Percentiles rank a stretch among this genome's conserved stretches.
Evolutionary conservation across 2,888 invertebrate genomes (phyloP).

Genomic region (Orthosia incerta): DNA sequence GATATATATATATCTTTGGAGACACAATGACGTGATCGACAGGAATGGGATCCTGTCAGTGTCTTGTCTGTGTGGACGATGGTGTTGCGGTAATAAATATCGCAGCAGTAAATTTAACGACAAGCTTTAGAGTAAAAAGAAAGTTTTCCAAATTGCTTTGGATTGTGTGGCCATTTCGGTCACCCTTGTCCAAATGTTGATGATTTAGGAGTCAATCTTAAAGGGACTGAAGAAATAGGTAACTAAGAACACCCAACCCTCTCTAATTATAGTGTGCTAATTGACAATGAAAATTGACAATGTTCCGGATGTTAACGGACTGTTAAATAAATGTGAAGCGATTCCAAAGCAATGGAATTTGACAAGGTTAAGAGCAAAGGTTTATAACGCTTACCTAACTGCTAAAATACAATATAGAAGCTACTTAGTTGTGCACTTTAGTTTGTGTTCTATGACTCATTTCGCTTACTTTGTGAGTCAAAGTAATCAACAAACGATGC

Average conservation of each 20-base stretch:
- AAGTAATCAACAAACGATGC: constrained; percentile 65
- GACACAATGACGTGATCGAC: not conserved
- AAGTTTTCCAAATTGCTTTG: not conserved
- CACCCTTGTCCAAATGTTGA: not conserved
- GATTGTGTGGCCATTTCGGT: not conserved
- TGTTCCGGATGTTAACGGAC: not conserved
- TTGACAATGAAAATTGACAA: too few relatives aligned
- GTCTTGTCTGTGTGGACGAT: too few relatives aligned
- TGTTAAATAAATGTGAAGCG: not conserved
- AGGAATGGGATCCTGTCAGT: not conserved
- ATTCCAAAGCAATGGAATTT: not conserved
- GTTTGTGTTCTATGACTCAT: constrained; percentile 26
- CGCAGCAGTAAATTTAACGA: not conserved
- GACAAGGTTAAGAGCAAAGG: constrained; percentile 5
- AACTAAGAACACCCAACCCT: not conserved
- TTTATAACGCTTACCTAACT: not conserved
- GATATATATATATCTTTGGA: too few relatives aligned
- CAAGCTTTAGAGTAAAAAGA: not conserved
- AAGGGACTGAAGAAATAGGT: not conserved
- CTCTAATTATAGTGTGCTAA: not conserved
- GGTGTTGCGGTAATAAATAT: not conserved
- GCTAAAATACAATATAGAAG: constrained; percentile 5
- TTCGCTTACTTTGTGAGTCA: constrained; percentile 33
- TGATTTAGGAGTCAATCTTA: too few relatives aligned
- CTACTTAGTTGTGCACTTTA: constrained; percentile 12